Evolutionary conservation across 2,113 vertebrate species (phyloP).

Genomic region (Tretioscincus oriximinensis): DNA sequence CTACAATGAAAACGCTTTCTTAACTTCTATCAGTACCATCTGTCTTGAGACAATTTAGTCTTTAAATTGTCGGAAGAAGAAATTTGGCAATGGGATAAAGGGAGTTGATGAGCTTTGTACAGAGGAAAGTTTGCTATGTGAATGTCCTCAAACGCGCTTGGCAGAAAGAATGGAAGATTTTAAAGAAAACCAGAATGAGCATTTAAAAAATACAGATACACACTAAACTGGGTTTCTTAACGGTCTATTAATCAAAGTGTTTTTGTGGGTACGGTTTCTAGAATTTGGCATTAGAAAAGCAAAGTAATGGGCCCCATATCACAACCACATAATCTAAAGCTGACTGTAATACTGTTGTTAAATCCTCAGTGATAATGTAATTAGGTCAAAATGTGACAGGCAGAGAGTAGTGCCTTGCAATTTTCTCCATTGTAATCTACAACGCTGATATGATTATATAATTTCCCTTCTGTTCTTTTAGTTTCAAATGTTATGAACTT

Average conservation of each 20-base stretch:
- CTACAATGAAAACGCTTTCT: too few species aligned
- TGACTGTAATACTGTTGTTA: neutral
- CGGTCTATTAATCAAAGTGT: neutral
- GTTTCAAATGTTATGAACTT: slow-evolving; percentile 23
- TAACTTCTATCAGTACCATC: neutral
- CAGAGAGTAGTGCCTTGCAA: neutral
- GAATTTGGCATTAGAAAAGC: neutral
- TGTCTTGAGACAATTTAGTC: neutral
- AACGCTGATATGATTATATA: neutral
- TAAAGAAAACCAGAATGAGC: neutral
- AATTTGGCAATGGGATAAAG: too few species aligned
- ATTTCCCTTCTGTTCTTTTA: slow-evolving; percentile 14
- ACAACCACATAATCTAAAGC: neutral
- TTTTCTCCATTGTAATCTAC: fast-evolving
- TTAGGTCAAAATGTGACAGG: neutral
- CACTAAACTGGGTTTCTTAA: too few species aligned
- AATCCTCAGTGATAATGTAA: neutral
- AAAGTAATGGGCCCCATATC: neutral
- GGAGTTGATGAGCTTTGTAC: neutral
- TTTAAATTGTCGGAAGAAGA: neutral
- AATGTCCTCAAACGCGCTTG: neutral
- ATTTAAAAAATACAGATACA: too few species aligned
- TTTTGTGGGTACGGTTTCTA: neutral
- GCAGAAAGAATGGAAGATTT: neutral
- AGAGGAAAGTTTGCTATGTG: neutral